A percentile compares a stretch with the other conserved stretches of the same genome.
Conservation (phyloP, 2,888 invertebrate species). For the Pegoplata infirma region DNA sequence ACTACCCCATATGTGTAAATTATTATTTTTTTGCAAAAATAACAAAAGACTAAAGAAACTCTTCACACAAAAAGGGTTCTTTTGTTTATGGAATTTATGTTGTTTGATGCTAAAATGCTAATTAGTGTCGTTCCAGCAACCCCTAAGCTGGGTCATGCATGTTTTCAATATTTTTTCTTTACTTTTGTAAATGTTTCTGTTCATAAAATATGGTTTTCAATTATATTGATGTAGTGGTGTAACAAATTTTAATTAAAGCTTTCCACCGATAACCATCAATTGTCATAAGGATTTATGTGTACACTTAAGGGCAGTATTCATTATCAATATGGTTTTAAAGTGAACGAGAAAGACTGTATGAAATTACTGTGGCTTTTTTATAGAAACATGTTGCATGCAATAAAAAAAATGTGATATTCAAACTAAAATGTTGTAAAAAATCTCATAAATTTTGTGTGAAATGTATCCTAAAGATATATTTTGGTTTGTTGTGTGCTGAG, state of each 20-base stretch:
- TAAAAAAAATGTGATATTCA: background rate
- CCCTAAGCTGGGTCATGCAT: slow-evolving; percentile 22
- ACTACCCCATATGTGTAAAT: too few species aligned
- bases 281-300: slow-evolving; percentile 43
- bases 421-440: background rate
- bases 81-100: slow-evolving; percentile 28
- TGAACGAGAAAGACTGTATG: background rate
- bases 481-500: too few species aligned
- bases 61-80: background rate
- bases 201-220: slow-evolving; percentile 36
- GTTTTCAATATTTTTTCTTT: background rate
- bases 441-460: background rate
- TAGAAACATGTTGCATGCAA: slow-evolving; percentile 9
- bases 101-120: slow-evolving; percentile 43
- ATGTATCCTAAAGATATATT: too few species aligned
- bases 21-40: background rate
- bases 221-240: slow-evolving; percentile 47
- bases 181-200: slow-evolving; percentile 10
- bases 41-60: background rate
- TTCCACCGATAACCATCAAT: slow-evolving; percentile 51
- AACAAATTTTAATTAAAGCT: slow-evolving; percentile 52
- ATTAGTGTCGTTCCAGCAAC: slow-evolving; percentile 41
- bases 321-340: background rate
- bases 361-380: background rate
- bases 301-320: slow-evolving; percentile 20